These are phyloP conservation scores for Ophion slaviceki DNA, from an alignment of 2,888 invertebrate genomes.

Conservation along the genomic window DNA sequence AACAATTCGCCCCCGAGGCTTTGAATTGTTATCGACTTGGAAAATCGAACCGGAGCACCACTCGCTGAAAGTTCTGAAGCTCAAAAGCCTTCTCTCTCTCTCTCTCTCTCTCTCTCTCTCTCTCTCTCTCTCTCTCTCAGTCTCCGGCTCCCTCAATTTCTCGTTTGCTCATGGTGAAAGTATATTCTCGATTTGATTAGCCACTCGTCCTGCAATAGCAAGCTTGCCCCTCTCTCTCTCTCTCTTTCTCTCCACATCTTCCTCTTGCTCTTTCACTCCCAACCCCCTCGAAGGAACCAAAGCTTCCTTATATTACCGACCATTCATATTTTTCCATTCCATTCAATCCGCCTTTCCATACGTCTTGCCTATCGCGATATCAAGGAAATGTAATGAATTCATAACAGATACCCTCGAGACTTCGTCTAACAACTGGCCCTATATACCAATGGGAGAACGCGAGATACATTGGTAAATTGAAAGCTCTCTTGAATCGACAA, in stretches of 20 bases:
- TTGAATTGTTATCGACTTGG: conserved; percentile 69
- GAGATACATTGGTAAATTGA: conserved; percentile 20
- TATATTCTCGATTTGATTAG: conserved; percentile 62
- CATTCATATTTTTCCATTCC: conserved; percentile 52
- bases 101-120: no score
- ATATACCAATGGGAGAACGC: not conserved
- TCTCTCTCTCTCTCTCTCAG: no score
- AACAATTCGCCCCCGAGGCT: conserved; percentile 54
- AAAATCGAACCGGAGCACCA: conserved; percentile 36
- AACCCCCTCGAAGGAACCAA: not conserved
- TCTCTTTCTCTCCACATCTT: not conserved
- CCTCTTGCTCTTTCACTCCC: conserved; percentile 4
- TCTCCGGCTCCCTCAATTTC: conserved; percentile 19
- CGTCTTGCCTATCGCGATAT: conserved; percentile 44
- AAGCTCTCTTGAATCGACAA: not conserved
- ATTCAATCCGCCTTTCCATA: conserved; percentile 51
- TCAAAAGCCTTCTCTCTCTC: conserved; percentile 14
- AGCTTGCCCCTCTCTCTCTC: conserved; percentile 1
- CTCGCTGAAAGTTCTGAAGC: conserved; percentile 45
- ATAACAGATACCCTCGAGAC: conserved; percentile 55
- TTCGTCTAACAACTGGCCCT: conserved; percentile 24
- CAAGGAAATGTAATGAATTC: conserved; percentile 55
- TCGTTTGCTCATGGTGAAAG: conserved; percentile 45
- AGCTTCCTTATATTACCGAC: conserved; percentile 48
- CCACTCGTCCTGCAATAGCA: conserved; percentile 57